A percentile compares a stretch with the other conserved stretches of the same genome.
Evolutionary conservation across 2,888 invertebrate species (phyloP).

Genomic region (Lordiphosa andalusiaca): DNA sequence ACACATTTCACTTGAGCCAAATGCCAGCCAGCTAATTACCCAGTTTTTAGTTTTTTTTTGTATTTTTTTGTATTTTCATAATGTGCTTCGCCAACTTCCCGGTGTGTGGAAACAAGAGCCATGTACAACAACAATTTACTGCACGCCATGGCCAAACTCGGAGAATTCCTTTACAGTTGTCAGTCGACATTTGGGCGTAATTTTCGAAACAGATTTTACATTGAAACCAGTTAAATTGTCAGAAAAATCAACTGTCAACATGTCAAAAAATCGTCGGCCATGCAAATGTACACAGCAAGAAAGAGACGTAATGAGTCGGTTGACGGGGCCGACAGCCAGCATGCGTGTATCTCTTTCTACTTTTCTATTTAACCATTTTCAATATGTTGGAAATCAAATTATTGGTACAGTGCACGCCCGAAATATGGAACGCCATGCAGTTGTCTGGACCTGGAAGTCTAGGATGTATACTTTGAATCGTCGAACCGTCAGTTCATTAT

Average conservation of each 20-base stretch:
- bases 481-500: too few species aligned
- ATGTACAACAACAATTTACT: conserved; percentile 62
- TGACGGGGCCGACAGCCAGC: neutral
- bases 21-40: conserved; percentile 61
- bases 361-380: conserved; percentile 1
- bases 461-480: too few species aligned
- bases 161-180: conserved; percentile 75
- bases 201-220: conserved; percentile 79
- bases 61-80: conserved; percentile 48
- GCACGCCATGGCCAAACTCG: conserved; percentile 70
- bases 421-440: too few species aligned
- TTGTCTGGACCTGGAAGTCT: too few species aligned
- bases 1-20: conserved; percentile 12
- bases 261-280: conserved; percentile 77
- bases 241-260: conserved; percentile 80
- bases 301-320: conserved; percentile 14
- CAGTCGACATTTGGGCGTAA: conserved; percentile 72
- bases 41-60: conserved; percentile 44
- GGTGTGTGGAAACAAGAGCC: conserved; percentile 3
- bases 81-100: conserved; percentile 67
- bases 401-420: too few species aligned
- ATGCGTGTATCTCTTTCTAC: neutral
- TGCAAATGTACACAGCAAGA: conserved; percentile 60
- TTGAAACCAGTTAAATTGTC: conserved; percentile 80
- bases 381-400: too few species aligned